These are phyloP conservation scores for Anguilla rostrata DNA, from an alignment of 2,113 vertebrate genomes.

Conservation along the genomic window DNA sequence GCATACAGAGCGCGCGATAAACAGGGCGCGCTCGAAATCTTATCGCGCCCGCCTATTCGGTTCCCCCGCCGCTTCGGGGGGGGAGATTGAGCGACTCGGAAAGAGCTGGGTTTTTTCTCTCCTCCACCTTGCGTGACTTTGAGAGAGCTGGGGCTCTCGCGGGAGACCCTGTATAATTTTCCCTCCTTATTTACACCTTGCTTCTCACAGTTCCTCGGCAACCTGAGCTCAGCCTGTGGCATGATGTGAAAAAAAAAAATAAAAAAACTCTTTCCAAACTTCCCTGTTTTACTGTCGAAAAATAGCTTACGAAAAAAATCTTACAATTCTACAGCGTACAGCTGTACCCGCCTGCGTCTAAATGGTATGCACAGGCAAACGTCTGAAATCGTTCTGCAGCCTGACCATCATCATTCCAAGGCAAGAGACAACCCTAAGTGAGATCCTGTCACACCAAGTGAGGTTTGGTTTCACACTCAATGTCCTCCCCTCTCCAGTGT, in stretches of 20 bases:
- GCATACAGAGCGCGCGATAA: not conserved
- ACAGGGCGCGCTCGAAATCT: not conserved
- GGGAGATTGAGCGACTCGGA: not conserved
- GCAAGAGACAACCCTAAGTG: not conserved
- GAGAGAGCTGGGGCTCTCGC: not conserved
- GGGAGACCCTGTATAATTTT: not conserved
- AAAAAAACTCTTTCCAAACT: not conserved
- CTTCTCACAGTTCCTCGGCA: not conserved
- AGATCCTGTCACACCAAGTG: not conserved
- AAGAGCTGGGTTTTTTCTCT: not conserved
- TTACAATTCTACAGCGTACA: no score
- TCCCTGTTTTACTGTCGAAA: not conserved
- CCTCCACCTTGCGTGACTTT: not conserved
- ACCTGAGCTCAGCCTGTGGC: not conserved
- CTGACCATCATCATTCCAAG: not conserved
- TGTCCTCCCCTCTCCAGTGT: not conserved
- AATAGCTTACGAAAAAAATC: not conserved
- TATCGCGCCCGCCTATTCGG: not conserved
- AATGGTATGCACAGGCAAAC: not conserved
- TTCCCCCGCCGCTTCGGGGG: not conserved
- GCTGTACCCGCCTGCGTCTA: not conserved
- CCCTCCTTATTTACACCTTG: not conserved
- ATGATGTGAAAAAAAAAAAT: not conserved
- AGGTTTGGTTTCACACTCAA: not conserved
- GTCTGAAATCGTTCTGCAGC: not conserved